phyloP scores from a whole-genome alignment of 1,140 invertebrate species.

The Drosophila setifemur region DNA sequence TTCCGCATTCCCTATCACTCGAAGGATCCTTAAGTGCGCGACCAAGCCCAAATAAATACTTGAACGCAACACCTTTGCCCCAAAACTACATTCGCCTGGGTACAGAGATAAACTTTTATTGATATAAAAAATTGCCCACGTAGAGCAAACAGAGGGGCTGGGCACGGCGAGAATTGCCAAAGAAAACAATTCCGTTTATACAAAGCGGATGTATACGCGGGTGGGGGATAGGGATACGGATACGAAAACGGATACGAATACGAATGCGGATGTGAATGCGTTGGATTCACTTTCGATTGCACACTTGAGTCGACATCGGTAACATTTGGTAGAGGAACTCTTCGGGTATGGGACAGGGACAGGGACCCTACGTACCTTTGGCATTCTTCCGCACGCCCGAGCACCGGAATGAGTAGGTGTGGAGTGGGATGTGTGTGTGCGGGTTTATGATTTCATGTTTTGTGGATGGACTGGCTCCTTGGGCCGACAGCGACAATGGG shows the following conservation, averaged over 20 bases:
- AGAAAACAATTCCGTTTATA: slow-evolving; percentile 19
- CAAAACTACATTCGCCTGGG: slow-evolving; percentile 10
- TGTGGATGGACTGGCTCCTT: slow-evolving; percentile 35
- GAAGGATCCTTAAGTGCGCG: neutral
- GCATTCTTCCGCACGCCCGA: slow-evolving; percentile 25
- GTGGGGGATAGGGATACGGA: slow-evolving; percentile 8
- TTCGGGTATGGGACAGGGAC: slow-evolving; percentile 3
- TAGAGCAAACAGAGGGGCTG: slow-evolving; percentile 27
- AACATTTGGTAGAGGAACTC: neutral
- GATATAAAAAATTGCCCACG: slow-evolving; percentile 50
- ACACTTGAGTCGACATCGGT: slow-evolving; percentile 65
- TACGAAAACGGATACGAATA: slow-evolving; percentile 15
- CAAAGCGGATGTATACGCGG: no score
- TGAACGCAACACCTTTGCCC: neutral
- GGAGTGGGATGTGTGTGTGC: neutral
- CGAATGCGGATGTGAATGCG: slow-evolving; percentile 45
- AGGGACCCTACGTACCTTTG: slow-evolving; percentile 44
- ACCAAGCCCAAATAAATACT: slow-evolving; percentile 32
- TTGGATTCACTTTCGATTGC: slow-evolving; percentile 66
- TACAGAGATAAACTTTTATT: slow-evolving; percentile 32
- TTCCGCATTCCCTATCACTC: neutral
- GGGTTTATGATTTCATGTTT: slow-evolving; percentile 36
- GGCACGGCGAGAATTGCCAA: slow-evolving; percentile 15
- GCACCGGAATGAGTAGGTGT: neutral
- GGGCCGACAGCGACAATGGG: slow-evolving; percentile 47